Evolutionary conservation across 2,797 vertebrate species (phyloP), one percentile per base, ranked within the genome.

Genomic region (Gallinago nigripennis): DNA sequence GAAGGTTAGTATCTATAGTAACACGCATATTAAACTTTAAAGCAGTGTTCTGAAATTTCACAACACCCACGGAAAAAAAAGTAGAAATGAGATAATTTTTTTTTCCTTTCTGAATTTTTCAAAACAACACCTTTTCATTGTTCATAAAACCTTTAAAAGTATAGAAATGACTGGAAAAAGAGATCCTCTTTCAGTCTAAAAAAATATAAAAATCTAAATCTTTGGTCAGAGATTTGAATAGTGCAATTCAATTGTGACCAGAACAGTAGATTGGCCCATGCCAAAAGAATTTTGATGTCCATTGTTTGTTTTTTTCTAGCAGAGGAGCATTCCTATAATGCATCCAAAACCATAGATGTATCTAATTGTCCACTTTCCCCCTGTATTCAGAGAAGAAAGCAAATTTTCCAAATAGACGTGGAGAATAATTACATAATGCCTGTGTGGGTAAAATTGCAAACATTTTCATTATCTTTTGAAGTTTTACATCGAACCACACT

Each of bases 1-100:
- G 88, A 94, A 98, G 98, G 98, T 98, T 82, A 83, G 98, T 97
- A 61, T 23, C 61, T 68, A 41, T 45, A 84, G 27, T 77, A 87
- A 71, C 4, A 7, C 63, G 71, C 33, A 28, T 43, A 70, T 46
- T 25, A 56, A 78, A 57, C 61, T 95, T 94, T 68, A 95, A 91
- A 91, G 30, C 21, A 76, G 11, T 63, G 31, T 50, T 94, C 54
- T 83, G 53, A 72, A 94, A 82, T 76, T 58, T 72, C 63, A 78
- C 23, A 96, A 33, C 8, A 31, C 20, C 23, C 16, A 45, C 8
- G 69, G 66, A 75, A 41, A 75, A 41, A 66, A 48, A 50, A 56
- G 14, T 11, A 39, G 8, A 86, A 57, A 71, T 31, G 39, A 75
- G 30, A 58, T 20, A 3, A 3, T 20, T 20, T 20, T 72, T 41